phyloP scores from a whole-genome alignment of 2,113 vertebrate genomes.

The Otocyon megalotis region DNA sequence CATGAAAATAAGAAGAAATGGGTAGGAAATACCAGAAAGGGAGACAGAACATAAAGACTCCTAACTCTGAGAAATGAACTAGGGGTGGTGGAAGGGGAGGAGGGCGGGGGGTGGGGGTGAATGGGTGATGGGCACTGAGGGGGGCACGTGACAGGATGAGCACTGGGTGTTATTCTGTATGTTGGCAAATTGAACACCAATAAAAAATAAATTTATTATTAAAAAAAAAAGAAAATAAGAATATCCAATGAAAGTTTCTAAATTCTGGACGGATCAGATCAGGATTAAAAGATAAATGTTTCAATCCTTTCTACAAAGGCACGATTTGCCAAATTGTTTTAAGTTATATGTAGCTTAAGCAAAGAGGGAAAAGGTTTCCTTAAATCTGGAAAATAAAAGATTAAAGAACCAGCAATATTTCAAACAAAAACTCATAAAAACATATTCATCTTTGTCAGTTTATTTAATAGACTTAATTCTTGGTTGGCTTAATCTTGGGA shows the following conservation, averaged over 20 bases:
- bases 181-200: no score
- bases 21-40: no score
- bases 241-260: not conserved
- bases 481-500: not conserved
- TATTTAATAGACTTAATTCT: not conserved
- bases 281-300: not conserved
- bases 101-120: no score
- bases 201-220: no score
- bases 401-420: not conserved
- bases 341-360: not conserved
- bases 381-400: not conserved
- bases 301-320: not conserved
- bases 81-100: no score
- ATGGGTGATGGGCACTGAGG: no score
- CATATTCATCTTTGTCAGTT: not conserved
- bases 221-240: not conserved
- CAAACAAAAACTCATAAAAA: not conserved
- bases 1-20: not conserved
- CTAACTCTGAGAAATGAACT: no score
- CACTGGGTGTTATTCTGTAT: no score
- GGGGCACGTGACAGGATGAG: no score
- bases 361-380: not conserved
- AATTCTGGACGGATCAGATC: not conserved
- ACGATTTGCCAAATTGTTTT: not conserved
- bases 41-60: no score